Base-by-base conservation (phyloP, 2,888 invertebrate genomes). In the Dione vanillae region DNA sequence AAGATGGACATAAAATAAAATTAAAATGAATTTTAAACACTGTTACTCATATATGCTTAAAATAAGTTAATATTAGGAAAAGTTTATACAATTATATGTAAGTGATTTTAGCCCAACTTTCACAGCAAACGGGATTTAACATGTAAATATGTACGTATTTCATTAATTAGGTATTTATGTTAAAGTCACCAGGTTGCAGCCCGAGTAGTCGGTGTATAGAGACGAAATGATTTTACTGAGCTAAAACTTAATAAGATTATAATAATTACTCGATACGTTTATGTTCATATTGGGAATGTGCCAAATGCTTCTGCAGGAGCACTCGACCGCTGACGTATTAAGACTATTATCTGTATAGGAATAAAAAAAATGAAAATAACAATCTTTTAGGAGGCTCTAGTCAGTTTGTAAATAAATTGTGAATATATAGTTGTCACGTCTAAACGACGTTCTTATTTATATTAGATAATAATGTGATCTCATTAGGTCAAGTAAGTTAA, bases 371-470 rank as follows among this genome's bases (percentile, higher is more conserved):
- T 83, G 76, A 84, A 87, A 85, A 82, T 83, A 81, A 83, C 79
- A 77, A 86, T 87, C 83, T 90, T 88, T 85, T 88, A 89, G 87
- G 88, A 88, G 87, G 86, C 86, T 87, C 92, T 92, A 93, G 92
- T 93, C 92, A 92, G 87, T 90, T 88, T 92, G 92, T 92, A 93
- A 88, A 92, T 92, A 93, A 86, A 89, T 85, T 93, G 92, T 93
- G 92, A 93, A 92, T 93, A 93, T 81, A 86, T 91, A 91, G 89
- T 88, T 85, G 88, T 85, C 87, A 82, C 90, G 91, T 89, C 91
- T 81, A 82, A 85, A 78, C 77, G 90, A 83, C 91, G 90, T 84
- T 87, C 88, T 89, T 89, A 90, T 90, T 90, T 89, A 86, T 87
- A 89, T 84, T 91, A 92, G 91, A 78, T 79, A 90, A 89, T 91